Percentiles rank a stretch among this genome's conserved stretches.
These are phyloP conservation scores for Atractosteus spatula DNA, from an alignment of 2,113 vertebrate species.

Conservation along the genomic window DNA sequence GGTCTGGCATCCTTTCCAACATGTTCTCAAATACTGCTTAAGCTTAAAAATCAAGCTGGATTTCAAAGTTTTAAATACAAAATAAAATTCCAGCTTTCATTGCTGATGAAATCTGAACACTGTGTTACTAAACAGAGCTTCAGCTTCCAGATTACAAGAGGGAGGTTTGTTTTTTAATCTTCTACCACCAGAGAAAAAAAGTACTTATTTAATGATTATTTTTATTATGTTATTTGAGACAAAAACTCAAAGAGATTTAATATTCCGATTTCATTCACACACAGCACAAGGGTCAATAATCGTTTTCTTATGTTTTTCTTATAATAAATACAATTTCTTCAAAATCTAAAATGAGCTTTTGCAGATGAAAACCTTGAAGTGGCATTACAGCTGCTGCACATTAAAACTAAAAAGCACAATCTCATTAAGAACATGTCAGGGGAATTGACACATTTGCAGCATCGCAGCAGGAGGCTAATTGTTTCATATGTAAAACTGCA, in stretches of 20 bases:
- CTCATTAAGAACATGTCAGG: conserved; percentile 43
- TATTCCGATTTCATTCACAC: too few relatives aligned
- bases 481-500: conserved; percentile 67
- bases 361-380: conserved; percentile 2
- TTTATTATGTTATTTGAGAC: too few relatives aligned
- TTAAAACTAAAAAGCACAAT: conserved; percentile 27
- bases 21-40: too few relatives aligned
- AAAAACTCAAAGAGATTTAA: too few relatives aligned
- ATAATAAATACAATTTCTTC: not conserved
- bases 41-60: too few relatives aligned
- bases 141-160: conserved; percentile 27
- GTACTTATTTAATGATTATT: too few relatives aligned
- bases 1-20: too few relatives aligned
- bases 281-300: too few relatives aligned
- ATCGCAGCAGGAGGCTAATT: conserved; percentile 66
- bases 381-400: not conserved
- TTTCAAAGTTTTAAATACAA: not conserved
- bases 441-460: conserved; percentile 38
- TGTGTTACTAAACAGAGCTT: conserved; percentile 32
- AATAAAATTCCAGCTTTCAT: conserved; percentile 18
- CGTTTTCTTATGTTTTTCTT: too few relatives aligned
- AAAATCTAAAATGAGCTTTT: not conserved
- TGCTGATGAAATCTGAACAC: conserved; percentile 24
- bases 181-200: too few relatives aligned
- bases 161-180: too few relatives aligned